phyloP scores from a whole-genome alignment of 2,888 invertebrate species.

The Dynastes tityus region DNA sequence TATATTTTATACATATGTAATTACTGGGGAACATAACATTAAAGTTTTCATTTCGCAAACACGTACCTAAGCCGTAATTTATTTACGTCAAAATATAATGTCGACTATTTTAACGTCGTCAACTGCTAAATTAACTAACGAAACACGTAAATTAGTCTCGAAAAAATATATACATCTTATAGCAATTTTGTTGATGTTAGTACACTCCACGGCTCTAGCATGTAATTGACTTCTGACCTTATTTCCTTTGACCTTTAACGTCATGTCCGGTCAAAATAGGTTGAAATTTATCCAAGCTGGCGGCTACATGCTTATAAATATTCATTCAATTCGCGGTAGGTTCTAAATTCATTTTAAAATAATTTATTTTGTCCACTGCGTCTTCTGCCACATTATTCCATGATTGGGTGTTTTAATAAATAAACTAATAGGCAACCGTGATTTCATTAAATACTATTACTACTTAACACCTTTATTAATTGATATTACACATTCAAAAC shows the following conservation, averaged over 20 bases:
- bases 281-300: constrained; percentile 57
- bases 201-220: constrained; percentile 62
- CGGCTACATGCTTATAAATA: constrained; percentile 42
- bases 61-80: not conserved
- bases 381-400: not conserved
- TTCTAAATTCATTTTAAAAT: constrained; percentile 27
- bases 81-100: constrained; percentile 20
- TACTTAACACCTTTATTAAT: not conserved
- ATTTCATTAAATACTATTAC: not conserved
- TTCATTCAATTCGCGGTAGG: constrained; percentile 13
- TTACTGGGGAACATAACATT: not conserved
- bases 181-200: constrained; percentile 50
- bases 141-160: constrained; percentile 38
- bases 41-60: constrained; percentile 4
- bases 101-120: constrained; percentile 7
- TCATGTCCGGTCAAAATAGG: constrained; percentile 66
- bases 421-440: not conserved
- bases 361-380: constrained; percentile 1
- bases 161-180: constrained; percentile 39
- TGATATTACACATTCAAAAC: not conserved
- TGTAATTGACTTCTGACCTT: constrained; percentile 66
- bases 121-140: constrained; percentile 36
- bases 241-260: constrained; percentile 67
- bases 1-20: no score
- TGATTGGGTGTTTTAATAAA: not conserved